Base-by-base conservation (phyloP, 2,888 invertebrate genomes). In the Nebria brevicollis region DNA sequence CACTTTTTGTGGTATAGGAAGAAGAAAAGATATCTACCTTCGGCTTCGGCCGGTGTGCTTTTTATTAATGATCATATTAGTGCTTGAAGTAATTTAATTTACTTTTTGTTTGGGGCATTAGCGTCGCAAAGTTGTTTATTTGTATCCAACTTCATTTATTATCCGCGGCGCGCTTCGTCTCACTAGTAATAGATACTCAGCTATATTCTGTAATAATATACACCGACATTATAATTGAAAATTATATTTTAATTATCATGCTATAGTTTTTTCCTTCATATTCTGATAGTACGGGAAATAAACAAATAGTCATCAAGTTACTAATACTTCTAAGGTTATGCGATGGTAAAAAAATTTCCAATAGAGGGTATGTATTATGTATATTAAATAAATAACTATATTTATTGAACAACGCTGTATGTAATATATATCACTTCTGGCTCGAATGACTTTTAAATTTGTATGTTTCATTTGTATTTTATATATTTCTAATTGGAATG, bases 21-120 rank as follows among this genome's bases (percentile, higher is more conserved):
- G 75, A 72, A 26, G 64, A 54, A 54, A 54, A 54, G 54, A 54
- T 54, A 13, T 34, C 34, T 34, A 34, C 34, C 34, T 54, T 54
- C 54, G 54, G 54, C 54, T 54, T 54, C 54, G 54, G 54, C 54
- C 54, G 54, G 26, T 70, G 70, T 70, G 70, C 34, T 26, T 77
- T 77, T 78, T 78, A 78, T 78, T 78, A 78, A 78, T 78, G 78
- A 78, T 26, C 65, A 41, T 73, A 78, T 78, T 78, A 78, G 78
- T 73, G 41, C 11, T 65, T 73, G 72, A 34, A 66, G 75, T 79
- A 75, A 79, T 79, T 79, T 79, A 79, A 79, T 79, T 75, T 79
- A 34, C 66, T 79, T 79, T 79, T 79, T 79, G 75, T 79, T 70
- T 54, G 72, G 72, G 34, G 54, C 54, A 54, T 54, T 54, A 54